These are phyloP conservation scores for Mimachlamys varia DNA, from an alignment of 2,888 invertebrate species.

Conservation along the genomic window DNA sequence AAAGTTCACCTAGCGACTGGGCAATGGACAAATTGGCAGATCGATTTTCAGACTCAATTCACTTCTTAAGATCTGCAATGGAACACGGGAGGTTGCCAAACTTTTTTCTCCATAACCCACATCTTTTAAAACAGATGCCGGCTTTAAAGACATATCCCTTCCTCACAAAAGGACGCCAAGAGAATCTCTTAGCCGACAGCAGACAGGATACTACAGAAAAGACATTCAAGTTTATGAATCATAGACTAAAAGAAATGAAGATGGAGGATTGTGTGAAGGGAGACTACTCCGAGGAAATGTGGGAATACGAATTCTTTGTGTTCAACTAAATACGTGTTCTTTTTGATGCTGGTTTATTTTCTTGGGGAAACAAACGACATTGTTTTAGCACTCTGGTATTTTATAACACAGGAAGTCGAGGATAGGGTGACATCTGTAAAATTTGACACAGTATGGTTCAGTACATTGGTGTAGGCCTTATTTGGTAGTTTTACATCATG, in stretches of 20 bases:
- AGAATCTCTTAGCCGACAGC: constrained; percentile 65
- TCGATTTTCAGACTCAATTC: constrained; percentile 69
- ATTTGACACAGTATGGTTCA: no score
- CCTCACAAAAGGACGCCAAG: constrained; percentile 63
- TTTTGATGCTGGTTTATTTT: no score
- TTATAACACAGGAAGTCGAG: no score
- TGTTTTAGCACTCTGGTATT: no score
- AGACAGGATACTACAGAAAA: constrained; percentile 60
- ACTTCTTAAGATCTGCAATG: constrained; percentile 67
- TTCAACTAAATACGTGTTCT: constrained; percentile 53
- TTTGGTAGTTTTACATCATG: no score
- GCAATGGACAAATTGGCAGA: constrained; percentile 61
- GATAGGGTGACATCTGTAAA: no score
- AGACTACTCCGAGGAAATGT: constrained; percentile 71
- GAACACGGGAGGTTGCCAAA: constrained; percentile 68
- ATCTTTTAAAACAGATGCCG: constrained; percentile 66
- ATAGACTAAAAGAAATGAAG: constrained; percentile 63
- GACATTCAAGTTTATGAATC: constrained; percentile 64
- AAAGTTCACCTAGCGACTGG: constrained; percentile 70
- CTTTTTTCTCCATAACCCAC: constrained; percentile 70
- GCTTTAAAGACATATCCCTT: constrained; percentile 58
- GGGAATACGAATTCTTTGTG: constrained; percentile 76
- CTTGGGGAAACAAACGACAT: not conserved
- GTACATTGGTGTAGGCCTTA: no score
- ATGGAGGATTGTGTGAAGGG: constrained; percentile 63